phyloP scores from a whole-genome alignment of 2,888 invertebrate genomes.

The Dinocampus coccinellae region DNA sequence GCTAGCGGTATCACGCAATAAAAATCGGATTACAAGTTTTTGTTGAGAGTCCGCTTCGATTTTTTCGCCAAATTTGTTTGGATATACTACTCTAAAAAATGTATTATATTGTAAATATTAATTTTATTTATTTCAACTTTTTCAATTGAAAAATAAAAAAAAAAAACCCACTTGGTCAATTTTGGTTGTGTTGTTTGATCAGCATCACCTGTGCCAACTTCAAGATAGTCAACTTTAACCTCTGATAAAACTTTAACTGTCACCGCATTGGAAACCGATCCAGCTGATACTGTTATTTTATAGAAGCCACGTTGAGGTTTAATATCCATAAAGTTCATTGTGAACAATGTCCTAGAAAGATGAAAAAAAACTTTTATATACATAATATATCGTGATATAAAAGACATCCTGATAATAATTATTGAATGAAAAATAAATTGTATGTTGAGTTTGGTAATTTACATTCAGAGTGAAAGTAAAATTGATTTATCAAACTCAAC shows the following conservation, averaged over 20 bases:
- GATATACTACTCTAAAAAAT: conserved; percentile 77
- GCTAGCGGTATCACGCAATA: conserved; percentile 79
- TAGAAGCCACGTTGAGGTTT: conserved; percentile 90
- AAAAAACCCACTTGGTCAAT: conserved; percentile 72
- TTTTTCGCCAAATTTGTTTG: conserved; percentile 77
- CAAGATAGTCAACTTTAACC: conserved; percentile 81
- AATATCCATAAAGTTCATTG: conserved; percentile 81
- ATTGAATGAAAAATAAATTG: no score
- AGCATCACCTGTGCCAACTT: conserved; percentile 90
- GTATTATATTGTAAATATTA: background rate
- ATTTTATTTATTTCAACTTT: conserved; percentile 2
- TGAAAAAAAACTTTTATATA: conserved; percentile 35
- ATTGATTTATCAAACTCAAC: conserved; percentile 45
- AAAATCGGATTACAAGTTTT: conserved; percentile 86
- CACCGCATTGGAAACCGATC: conserved; percentile 73
- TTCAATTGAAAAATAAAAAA: conserved; percentile 8
- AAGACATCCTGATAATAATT: no score
- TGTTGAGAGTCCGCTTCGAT: conserved; percentile 92
- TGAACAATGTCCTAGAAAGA: conserved; percentile 76
- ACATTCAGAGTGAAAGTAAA: no score
- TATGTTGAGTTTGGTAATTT: no score
- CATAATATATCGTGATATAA: background rate
- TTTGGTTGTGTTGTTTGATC: conserved; percentile 90
- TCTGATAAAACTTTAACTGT: conserved; percentile 81
- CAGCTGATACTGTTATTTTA: conserved; percentile 82